Percentiles rank a stretch among this genome's conserved stretches.
Evolutionary conservation across 2,797 vertebrate genomes (phyloP).

Genomic region (Hyperoplus immaculatus): DNA sequence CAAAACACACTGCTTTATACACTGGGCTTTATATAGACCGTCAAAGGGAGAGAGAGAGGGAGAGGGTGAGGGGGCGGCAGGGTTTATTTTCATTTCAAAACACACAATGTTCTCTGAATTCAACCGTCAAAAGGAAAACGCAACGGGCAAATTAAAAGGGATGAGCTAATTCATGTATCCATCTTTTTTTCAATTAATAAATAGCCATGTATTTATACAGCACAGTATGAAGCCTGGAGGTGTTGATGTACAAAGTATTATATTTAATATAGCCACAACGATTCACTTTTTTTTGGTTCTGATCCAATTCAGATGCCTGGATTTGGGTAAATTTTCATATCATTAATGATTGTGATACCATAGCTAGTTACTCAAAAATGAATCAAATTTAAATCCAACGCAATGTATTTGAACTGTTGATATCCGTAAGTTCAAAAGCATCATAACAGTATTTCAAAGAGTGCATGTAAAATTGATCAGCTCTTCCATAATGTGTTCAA

Average conservation of each 20-base stretch:
- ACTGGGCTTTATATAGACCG: constrained; percentile 63
- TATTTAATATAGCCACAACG: constrained; percentile 6
- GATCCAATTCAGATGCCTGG: no score
- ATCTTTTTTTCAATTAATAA: constrained; percentile 16
- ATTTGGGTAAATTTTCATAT: no score
- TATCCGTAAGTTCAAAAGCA: no score
- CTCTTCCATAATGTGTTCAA: no score
- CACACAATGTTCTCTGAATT: constrained; percentile 44
- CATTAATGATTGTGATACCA: no score
- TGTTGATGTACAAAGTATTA: background rate
- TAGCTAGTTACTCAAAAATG: no score
- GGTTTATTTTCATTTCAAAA: constrained; percentile 41
- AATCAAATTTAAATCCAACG: no score
- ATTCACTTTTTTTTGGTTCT: background rate
- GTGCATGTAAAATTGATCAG: no score
- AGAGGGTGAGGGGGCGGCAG: no score
- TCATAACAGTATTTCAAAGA: no score
- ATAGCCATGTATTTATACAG: constrained; percentile 18
- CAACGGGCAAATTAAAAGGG: constrained; percentile 27
- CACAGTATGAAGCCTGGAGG: constrained; percentile 10
- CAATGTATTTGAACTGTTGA: no score
- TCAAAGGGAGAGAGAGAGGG: constrained; percentile 43
- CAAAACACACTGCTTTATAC: constrained; percentile 48
- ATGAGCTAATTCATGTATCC: constrained; percentile 32
- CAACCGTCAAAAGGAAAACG: constrained; percentile 33